Evolutionary conservation across 2,113 vertebrate species (phyloP).

Genomic region (Saccopteryx leptura): DNA sequence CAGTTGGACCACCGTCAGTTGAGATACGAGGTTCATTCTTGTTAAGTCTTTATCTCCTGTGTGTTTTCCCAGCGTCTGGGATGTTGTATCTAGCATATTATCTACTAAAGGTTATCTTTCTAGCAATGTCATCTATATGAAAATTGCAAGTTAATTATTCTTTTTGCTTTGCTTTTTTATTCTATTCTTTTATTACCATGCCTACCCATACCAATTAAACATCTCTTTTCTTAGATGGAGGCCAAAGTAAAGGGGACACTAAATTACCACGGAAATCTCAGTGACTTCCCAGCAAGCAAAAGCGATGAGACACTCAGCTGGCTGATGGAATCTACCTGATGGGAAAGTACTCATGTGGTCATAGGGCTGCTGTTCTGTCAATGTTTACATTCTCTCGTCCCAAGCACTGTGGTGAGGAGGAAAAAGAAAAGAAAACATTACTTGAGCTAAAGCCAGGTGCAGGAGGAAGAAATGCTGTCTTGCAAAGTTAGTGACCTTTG

Average conservation of each 20-base stretch:
- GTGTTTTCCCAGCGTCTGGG: not conserved
- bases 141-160: constrained; percentile 30
- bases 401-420: constrained; percentile 93
- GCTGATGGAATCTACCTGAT: constrained; percentile 88
- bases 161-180: constrained; percentile 60
- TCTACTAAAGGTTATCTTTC: constrained; percentile 13
- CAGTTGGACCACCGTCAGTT: not conserved
- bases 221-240: constrained; percentile 92
- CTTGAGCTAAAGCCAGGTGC: constrained; percentile 91
- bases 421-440: constrained; percentile 87
- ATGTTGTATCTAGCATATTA: not conserved
- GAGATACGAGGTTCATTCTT: constrained; percentile 1
- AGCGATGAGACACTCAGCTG: constrained; percentile 88
- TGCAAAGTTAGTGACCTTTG: constrained; percentile 86
- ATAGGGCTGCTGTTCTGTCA: constrained; percentile 92
- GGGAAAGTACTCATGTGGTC: constrained; percentile 89
- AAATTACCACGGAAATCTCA: constrained; percentile 97
- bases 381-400: constrained; percentile 94
- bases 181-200: constrained; percentile 57
- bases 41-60: not conserved
- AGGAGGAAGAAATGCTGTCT: constrained; percentile 89
- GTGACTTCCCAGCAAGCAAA: constrained; percentile 91
- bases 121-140: not conserved
- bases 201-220: constrained; percentile 66
- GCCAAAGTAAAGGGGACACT: constrained; percentile 98